Conservation (phyloP, 2,797 vertebrate genomes). For the Periophthalmus magnuspinnatus region DNA sequence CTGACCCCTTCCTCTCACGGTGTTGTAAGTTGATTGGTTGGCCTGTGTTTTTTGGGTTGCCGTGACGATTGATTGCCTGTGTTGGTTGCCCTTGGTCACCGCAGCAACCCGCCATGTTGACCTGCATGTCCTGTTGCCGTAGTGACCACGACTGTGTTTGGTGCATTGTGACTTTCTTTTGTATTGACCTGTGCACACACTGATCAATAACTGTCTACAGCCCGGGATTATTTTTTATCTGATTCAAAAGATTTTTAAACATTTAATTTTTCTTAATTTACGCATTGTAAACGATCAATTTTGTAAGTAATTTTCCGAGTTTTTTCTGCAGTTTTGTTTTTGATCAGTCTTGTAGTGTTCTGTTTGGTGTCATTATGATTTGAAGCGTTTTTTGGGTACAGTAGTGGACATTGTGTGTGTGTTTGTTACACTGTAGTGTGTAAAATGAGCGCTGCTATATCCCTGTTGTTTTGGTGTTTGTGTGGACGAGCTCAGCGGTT, state of each 20-base stretch:
- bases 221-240: conserved; percentile 63
- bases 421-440: conserved; percentile 68
- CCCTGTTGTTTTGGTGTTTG: conserved; percentile 51
- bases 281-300: conserved; percentile 62
- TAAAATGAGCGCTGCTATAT: conserved; percentile 54
- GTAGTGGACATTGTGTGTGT: conserved; percentile 64
- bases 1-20: conserved; percentile 77
- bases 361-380: conserved; percentile 75
- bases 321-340: conserved; percentile 74
- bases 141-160: conserved; percentile 83
- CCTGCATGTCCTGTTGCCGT: conserved; percentile 82
- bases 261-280: conserved; percentile 55
- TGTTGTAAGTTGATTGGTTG: conserved; percentile 80
- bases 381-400: conserved; percentile 63
- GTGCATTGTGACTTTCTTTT: conserved; percentile 81
- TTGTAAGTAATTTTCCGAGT: conserved; percentile 51
- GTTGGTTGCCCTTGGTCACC: conserved; percentile 78
- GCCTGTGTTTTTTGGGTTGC: conserved; percentile 81
- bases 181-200: conserved; percentile 79
- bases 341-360: conserved; percentile 78
- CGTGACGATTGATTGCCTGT: conserved; percentile 82
- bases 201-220: conserved; percentile 78
- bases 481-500: conserved; percentile 30
- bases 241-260: conserved; percentile 69
- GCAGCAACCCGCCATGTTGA: conserved; percentile 79